A percentile compares a stretch with the other conserved stretches of the same genome.
Evolutionary conservation across 2,113 vertebrate species (phyloP).

Genomic region (Rallus limicola): DNA sequence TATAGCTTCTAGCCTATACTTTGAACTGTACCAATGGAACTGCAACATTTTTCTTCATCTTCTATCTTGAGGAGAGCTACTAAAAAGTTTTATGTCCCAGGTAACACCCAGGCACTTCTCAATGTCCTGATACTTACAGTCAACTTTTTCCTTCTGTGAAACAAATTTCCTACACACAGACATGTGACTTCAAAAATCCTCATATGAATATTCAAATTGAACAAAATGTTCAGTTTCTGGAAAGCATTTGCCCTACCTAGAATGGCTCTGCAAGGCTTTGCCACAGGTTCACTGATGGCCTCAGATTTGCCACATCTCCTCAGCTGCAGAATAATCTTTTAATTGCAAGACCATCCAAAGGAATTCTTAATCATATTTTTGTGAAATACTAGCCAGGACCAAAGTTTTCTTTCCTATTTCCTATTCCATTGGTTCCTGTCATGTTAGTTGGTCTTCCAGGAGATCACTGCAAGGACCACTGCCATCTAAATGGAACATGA

Average conservation of each 20-base stretch:
- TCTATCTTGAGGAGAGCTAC: background rate
- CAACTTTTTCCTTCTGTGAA: background rate
- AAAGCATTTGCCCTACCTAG: background rate
- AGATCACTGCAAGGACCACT: background rate
- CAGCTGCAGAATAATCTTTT: background rate
- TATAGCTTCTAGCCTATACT: background rate
- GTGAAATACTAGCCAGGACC: background rate
- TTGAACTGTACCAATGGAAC: background rate
- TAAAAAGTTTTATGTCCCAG: background rate
- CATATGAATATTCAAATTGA: too few species aligned
- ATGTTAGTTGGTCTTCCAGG: accelerated
- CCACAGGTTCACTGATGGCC: background rate
- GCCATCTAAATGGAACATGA: accelerated
- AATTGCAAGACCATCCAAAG: background rate
- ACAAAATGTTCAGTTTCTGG: background rate
- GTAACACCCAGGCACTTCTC: background rate
- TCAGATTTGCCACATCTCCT: background rate
- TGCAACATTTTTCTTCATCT: background rate
- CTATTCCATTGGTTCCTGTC: background rate
- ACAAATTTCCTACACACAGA: background rate
- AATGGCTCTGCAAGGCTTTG: background rate
- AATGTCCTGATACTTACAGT: background rate
- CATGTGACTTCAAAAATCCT: background rate
- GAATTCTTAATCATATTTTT: background rate
- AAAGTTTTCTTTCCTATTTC: background rate